Evolutionary conservation across 37 sponge, comb jelly and placozoan genomes (phyloP).

Genomic region (Haliclona indistincta): DNA sequence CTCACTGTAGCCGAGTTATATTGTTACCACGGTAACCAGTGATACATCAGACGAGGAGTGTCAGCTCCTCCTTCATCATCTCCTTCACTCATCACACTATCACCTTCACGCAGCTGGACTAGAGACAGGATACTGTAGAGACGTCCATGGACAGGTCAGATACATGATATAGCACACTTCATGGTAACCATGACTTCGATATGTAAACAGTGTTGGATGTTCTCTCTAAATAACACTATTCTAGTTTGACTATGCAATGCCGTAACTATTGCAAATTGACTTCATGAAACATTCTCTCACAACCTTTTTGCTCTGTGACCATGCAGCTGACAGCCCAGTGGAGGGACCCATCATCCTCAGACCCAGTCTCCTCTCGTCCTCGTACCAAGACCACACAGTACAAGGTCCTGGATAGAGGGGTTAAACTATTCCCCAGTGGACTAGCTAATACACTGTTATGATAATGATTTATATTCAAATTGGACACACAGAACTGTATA

Average conservation of each 20-base stretch:
- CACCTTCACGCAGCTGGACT: constrained; percentile 49
- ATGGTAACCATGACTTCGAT: background rate
- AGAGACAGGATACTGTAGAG: constrained; percentile 63
- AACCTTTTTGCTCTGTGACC: background rate
- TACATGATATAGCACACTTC: background rate
- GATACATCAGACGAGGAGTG: constrained; percentile 55
- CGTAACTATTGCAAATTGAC: background rate
- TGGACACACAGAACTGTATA: too few species aligned
- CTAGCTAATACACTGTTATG: constrained; percentile 52
- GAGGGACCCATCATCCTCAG: constrained; percentile 5
- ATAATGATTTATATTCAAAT: too few species aligned
- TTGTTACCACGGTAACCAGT: constrained; percentile 59
- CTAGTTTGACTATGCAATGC: background rate
- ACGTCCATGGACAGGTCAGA: constrained; percentile 80
- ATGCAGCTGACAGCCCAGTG: constrained; percentile 30
- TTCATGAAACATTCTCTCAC: too few species aligned
- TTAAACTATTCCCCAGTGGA: constrained; percentile 69
- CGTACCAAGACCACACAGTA: constrained; percentile 36
- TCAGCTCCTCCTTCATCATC: constrained; percentile 32
- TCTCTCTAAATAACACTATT: too few species aligned
- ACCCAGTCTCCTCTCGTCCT: background rate
- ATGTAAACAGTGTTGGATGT: too few species aligned
- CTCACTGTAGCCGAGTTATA: too few species aligned
- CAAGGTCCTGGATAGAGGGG: constrained; percentile 59
- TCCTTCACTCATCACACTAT: constrained; percentile 34